Base-by-base conservation (phyloP, 2,113 vertebrate species). In the Onychostruthus taczanowskii region DNA sequence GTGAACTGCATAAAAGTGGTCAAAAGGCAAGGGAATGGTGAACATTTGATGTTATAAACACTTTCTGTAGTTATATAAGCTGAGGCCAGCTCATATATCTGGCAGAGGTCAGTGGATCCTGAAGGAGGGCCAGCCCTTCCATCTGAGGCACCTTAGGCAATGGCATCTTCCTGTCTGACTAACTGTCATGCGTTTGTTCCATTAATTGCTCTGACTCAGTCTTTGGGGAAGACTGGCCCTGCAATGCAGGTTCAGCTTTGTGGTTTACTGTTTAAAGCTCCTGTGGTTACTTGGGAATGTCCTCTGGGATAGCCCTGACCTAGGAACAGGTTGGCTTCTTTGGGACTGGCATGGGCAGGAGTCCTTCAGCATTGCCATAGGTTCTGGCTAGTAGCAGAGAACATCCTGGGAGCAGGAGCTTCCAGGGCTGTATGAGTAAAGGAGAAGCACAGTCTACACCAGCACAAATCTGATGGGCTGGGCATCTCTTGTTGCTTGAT, bases 131-230 rank as follows among this genome's bases (percentile, higher is more conserved):
- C 95, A 97, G 93, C 78, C 74, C 11, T 95, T 91, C 91, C 95
- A 95, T 43, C 62, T 55, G 66, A 96, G 91, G 81, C 87, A 97
- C 77, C 95, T 94, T 79, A 87, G 89, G 94, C 87, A 87, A 82
- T 50, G 87, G 87, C 90, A 79, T 82, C 96, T 96, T 94, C 95
- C 96, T 96, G 95, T 95, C 94, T 96, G 95, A 95, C 94, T 96
- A 97, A 96, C 62, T 13, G 23, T 94, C 95, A 73, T 68, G 95
- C 3, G 13, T 61, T 95, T 93, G 74, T 95, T 96, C 95, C 89
- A 79, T 62, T 76, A 5, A 46, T 4, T 27, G 91, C 94, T 11
- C 5, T 97, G 95, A 97, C 86, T 97, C 96, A 96, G 92, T 95
- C 94, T 83, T 88, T 83, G 90, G 90, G 92, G 94, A 88, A 49